Evolutionary conservation across 2,888 invertebrate genomes (phyloP).

Genomic region (Lasius platythorax): DNA sequence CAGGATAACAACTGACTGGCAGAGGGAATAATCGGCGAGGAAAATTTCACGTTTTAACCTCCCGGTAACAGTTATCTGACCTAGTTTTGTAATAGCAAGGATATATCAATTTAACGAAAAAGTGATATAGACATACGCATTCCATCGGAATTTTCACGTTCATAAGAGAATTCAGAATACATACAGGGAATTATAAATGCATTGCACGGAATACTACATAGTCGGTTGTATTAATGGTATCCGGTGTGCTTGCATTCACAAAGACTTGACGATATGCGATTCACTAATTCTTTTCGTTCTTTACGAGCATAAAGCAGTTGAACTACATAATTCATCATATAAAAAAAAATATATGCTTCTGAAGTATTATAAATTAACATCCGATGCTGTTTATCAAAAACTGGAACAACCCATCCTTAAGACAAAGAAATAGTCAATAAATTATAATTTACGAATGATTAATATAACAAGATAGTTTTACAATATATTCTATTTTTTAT

Average conservation of each 20-base stretch:
- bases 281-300: constrained; percentile 1
- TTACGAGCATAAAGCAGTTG: background rate
- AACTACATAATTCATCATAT: background rate
- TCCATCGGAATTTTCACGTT: background rate
- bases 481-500: background rate
- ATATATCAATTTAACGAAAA: constrained; percentile 5
- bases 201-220: background rate
- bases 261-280: background rate
- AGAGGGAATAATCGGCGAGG: constrained; percentile 32
- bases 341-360: background rate
- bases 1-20: constrained; percentile 46
- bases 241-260: background rate
- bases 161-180: background rate
- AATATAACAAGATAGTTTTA: background rate
- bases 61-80: constrained; percentile 27
- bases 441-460: background rate
- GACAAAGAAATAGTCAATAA: background rate
- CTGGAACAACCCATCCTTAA: background rate
- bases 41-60: constrained; percentile 28
- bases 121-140: background rate
- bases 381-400: background rate
- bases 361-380: background rate
- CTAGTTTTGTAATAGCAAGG: constrained; percentile 13
- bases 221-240: background rate
- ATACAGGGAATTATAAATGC: background rate